Conservation (phyloP, 2,888 invertebrate genomes). For the Odontomyia ornata region DNA sequence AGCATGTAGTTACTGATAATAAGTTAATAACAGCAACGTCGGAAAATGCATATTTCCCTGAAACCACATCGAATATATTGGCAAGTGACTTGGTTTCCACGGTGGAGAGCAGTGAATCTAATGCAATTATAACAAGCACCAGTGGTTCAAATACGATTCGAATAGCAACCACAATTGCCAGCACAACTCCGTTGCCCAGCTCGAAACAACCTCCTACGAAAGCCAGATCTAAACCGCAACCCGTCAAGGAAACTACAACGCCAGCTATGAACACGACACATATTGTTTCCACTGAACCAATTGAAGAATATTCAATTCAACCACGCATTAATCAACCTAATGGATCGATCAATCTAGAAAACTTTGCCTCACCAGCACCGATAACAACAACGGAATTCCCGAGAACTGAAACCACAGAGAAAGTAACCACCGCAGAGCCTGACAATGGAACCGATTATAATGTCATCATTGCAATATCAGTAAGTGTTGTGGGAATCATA, state of each 20-base stretch:
- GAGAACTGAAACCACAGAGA: slow-evolving; percentile 50
- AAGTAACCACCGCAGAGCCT: slow-evolving; percentile 48
- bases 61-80: background rate
- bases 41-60: background rate
- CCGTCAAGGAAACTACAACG: slow-evolving; percentile 8
- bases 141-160: background rate
- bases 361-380: slow-evolving; percentile 31
- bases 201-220: background rate
- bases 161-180: slow-evolving; percentile 8
- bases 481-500: slow-evolving; percentile 81
- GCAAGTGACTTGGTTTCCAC: background rate
- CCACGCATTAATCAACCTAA: background rate
- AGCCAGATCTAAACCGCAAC: background rate
- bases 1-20: slow-evolving; percentile 10
- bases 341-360: background rate
- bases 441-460: slow-evolving; percentile 66
- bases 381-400: slow-evolving; percentile 46
- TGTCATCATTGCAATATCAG: slow-evolving; percentile 81
- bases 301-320: slow-evolving; percentile 20
- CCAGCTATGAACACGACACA: background rate
- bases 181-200: slow-evolving; percentile 6
- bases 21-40: background rate
- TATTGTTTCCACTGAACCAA: slow-evolving; percentile 19
- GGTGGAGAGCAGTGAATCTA: slow-evolving; percentile 17
- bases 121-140: slow-evolving; percentile 18